Evolutionary conservation across 2,113 vertebrate genomes (phyloP).

Genomic region (Micronisus gabar): DNA sequence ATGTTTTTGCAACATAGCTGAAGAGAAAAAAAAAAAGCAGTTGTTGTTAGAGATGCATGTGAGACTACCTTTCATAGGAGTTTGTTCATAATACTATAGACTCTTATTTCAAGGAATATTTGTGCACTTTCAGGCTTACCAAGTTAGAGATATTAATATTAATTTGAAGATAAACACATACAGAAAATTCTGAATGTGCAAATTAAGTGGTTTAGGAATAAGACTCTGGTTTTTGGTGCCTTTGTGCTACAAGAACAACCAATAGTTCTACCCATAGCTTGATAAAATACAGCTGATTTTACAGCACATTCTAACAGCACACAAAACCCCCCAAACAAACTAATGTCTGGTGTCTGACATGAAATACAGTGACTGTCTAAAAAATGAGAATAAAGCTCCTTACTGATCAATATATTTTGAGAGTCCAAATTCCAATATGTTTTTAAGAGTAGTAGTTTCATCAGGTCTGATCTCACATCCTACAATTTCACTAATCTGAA

Average conservation of each 20-base stretch:
- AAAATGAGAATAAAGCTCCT: slow-evolving; percentile 25
- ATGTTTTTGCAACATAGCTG: not conserved
- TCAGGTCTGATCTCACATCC: slow-evolving; percentile 79
- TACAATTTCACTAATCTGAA: slow-evolving; percentile 83
- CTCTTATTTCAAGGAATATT: not conserved
- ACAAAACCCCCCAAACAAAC: not conserved
- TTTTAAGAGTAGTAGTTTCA: slow-evolving; percentile 74
- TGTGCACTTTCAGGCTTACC: not conserved
- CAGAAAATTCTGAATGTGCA: not conserved
- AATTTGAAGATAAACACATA: not conserved
- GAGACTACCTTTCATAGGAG: not conserved
- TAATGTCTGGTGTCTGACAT: not conserved
- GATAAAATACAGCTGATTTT: not conserved
- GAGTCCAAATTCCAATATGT: slow-evolving; percentile 84
- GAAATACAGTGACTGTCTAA: not conserved
- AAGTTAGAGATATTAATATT: not conserved
- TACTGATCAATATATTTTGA: slow-evolving; percentile 82
- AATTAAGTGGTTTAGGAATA: not conserved
- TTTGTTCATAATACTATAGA: not conserved
- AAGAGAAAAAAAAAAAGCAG: not conserved
- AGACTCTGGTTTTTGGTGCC: not conserved
- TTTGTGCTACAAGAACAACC: not conserved
- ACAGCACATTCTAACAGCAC: not conserved
- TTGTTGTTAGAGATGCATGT: not conserved
- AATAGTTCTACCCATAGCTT: not conserved